Evolutionary conservation across 2,888 invertebrate species (phyloP).

Genomic region (Rhamnusium bicolor): DNA sequence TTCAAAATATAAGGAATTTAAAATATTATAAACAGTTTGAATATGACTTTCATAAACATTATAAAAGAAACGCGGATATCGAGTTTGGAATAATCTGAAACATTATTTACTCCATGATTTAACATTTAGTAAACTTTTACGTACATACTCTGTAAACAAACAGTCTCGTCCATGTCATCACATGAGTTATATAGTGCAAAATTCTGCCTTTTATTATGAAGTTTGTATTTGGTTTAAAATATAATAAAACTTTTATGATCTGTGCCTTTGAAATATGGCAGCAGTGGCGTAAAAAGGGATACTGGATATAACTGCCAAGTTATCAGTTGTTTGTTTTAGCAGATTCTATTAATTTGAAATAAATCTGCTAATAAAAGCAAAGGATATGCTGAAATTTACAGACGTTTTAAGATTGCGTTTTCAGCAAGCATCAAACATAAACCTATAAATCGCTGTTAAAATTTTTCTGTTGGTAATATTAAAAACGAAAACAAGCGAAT

Average conservation of each 20-base stretch:
- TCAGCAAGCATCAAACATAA: too few species aligned
- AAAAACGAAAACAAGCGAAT: too few species aligned
- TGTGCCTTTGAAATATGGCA: neutral
- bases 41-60: neutral
- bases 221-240: conserved; percentile 10
- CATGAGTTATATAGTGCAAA: conserved; percentile 12
- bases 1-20: neutral
- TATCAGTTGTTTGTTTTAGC: too few species aligned
- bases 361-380: too few species aligned
- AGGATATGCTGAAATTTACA: too few species aligned
- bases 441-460: too few species aligned
- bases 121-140: conserved; percentile 7
- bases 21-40: neutral
- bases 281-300: neutral
- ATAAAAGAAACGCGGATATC: neutral
- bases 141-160: conserved; percentile 1
- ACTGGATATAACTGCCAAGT: neutral
- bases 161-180: neutral
- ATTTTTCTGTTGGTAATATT: too few species aligned
- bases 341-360: too few species aligned
- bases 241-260: conserved; percentile 12
- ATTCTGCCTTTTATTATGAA: conserved; percentile 13
- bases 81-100: neutral
- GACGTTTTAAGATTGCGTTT: too few species aligned
- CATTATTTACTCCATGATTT: conserved; percentile 16